phyloP scores from a whole-genome alignment of 2,113 vertebrate genomes.

The Salvelinus alpinus region DNA sequence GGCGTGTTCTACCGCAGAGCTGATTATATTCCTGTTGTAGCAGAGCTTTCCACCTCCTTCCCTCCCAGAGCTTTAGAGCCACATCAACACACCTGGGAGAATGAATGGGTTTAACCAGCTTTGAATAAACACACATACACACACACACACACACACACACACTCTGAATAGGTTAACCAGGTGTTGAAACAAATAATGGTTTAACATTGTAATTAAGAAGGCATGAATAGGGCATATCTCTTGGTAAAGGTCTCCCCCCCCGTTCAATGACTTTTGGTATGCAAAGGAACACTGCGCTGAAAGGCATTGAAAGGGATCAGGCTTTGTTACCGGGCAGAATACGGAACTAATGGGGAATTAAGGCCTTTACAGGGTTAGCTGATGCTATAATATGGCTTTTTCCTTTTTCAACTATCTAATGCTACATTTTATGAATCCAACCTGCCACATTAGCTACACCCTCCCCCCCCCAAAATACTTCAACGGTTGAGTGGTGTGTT shows the following conservation, averaged over 20 bases:
- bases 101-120: constrained; percentile 83
- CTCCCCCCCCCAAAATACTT: constrained; percentile 53
- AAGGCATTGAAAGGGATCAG: constrained; percentile 70
- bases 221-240: constrained; percentile 78
- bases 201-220: constrained; percentile 84
- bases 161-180: constrained; percentile 82
- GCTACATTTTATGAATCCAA: constrained; percentile 67
- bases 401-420: constrained; percentile 67
- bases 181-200: constrained; percentile 85
- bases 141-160: constrained; percentile 15
- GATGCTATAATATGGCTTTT: constrained; percentile 67
- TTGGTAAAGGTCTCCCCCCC: constrained; percentile 74
- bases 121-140: constrained; percentile 59
- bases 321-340: constrained; percentile 71
- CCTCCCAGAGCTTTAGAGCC: constrained; percentile 44
- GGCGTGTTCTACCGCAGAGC: constrained; percentile 75
- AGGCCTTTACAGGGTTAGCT: constrained; percentile 71
- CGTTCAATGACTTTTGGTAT: constrained; percentile 80
- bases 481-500: constrained; percentile 40
- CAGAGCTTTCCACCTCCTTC: constrained; percentile 83
- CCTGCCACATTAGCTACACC: constrained; percentile 63
- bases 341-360: constrained; percentile 76
- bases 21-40: constrained; percentile 94
- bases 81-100: constrained; percentile 95
- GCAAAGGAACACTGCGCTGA: constrained; percentile 71